A percentile compares a stretch with the other conserved stretches of the same genome.
Conservation (phyloP, 1,140 invertebrate species). For the Camponotus vicinus region DNA sequence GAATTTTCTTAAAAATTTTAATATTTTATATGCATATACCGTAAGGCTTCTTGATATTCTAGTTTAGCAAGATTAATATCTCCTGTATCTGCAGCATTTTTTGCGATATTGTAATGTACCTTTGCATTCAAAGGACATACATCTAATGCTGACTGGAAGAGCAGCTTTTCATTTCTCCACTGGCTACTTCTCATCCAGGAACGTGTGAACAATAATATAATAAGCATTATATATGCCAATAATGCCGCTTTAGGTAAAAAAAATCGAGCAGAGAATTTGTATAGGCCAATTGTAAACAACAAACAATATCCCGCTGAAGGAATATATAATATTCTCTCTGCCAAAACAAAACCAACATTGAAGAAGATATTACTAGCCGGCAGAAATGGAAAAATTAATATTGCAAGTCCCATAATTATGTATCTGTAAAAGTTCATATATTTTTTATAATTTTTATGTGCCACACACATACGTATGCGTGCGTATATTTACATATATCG, state of each 20-base stretch:
- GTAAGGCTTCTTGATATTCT: slow-evolving; percentile 93
- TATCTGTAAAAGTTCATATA: slow-evolving; percentile 84
- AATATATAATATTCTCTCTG: slow-evolving; percentile 94
- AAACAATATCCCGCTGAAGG: slow-evolving; percentile 95
- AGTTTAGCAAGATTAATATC: slow-evolving; percentile 90
- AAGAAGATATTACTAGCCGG: slow-evolving; percentile 97
- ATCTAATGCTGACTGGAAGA: slow-evolving; percentile 91
- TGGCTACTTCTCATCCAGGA: slow-evolving; percentile 91
- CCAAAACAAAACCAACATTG: slow-evolving; percentile 96
- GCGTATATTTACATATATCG: no score
- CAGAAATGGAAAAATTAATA: slow-evolving; percentile 95
- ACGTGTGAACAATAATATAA: slow-evolving; percentile 88
- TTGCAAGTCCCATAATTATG: slow-evolving; percentile 88
- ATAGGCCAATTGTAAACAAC: slow-evolving; percentile 90
- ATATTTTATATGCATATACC: slow-evolving; percentile 84
- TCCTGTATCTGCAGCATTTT: slow-evolving; percentile 93
- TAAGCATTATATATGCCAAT: slow-evolving; percentile 81
- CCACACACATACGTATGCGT: no score
- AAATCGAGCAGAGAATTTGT: slow-evolving; percentile 77
- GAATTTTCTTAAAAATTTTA: slow-evolving; percentile 26
- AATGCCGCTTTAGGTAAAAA: slow-evolving; percentile 58
- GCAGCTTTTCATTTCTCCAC: slow-evolving; percentile 91
- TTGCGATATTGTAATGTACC: slow-evolving; percentile 98
- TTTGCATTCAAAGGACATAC: slow-evolving; percentile 97
- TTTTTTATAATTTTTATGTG: slow-evolving; percentile 23